Evolutionary conservation across 2,113 vertebrate genomes (phyloP), one percentile per base, ranked within the genome.

Genomic region (Nerophis lumbriciformis): DNA sequence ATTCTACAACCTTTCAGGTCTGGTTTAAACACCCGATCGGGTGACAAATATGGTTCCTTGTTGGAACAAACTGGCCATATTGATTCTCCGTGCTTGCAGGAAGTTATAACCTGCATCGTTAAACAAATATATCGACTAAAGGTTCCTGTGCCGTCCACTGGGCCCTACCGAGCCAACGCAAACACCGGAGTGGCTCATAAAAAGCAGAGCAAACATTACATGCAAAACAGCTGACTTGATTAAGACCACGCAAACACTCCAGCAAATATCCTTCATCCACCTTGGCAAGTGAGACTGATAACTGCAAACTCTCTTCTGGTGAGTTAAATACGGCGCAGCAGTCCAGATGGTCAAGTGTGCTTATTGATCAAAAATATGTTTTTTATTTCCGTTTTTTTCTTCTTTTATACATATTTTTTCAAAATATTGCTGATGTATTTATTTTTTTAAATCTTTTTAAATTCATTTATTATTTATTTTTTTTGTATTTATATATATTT

Each of bases 171-270:
- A 45, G 67, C 65, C n/a, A 13, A 51, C 50, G 56, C 39, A 75
- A 74, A 76, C 68, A 71, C 28, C 1, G 15, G 14, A 62, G 55
- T 37, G 37, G 16, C 68, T 61, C 50, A 77, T 71, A 75, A 75
- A 71, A 62, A 50, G 44, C 35, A 70, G 68, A 78, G 57, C 72
- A 76, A 80, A 78, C 72, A 68, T 59, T 51, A 66, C 47, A 57
- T 47, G 62, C 59, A 58, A 57, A 61, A 59, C 39, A 14, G 72
- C 45, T 66, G 38, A 48, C 53, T 69, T 71, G 28, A 73, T 83
- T 70, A 70, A 73, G 63, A 77, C 71, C 37, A 16, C n/a, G 57
- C 59, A 59, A 72, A 72, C 54, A 54, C 65, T 50, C 15, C 13
- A 45, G 72, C 39, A 79, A 73, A 75, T 71, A 71, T 54, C 49